Conservation (phyloP, 2,113 vertebrate genomes). For the Poecile atricapillus region DNA sequence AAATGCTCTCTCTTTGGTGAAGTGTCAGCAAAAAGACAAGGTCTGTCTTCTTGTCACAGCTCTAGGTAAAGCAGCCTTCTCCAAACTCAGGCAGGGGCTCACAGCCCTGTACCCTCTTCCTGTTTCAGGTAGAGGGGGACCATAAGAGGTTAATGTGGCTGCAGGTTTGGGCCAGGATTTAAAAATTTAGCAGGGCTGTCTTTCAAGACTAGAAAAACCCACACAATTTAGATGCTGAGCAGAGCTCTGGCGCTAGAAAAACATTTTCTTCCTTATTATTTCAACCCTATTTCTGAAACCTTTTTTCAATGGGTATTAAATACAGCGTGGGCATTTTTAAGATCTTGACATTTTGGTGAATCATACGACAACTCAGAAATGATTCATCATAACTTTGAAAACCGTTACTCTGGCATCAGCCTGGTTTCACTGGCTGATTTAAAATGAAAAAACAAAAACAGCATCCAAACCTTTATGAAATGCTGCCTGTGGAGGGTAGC, state of each 20-base stretch:
- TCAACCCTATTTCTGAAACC: not conserved
- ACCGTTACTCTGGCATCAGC: constrained; percentile 57
- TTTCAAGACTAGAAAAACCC: not conserved
- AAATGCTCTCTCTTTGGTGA: not conserved
- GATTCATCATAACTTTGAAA: constrained; percentile 62
- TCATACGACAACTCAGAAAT: constrained; percentile 21
- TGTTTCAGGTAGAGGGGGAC: not conserved
- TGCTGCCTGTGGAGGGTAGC: not conserved
- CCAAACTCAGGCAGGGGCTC: not conserved
- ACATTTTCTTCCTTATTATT: not conserved
- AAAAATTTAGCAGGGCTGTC: not conserved
- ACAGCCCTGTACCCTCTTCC: not conserved
- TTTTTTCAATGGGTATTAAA: not conserved
- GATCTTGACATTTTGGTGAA: constrained; percentile 32
- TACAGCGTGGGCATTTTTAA: constrained; percentile 13
- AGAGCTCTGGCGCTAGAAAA: constrained; percentile 1
- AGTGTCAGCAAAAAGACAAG: not conserved
- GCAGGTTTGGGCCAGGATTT: not conserved
- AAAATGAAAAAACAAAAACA: not conserved
- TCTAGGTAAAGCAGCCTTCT: not conserved
- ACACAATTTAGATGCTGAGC: not conserved
- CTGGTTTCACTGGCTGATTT: constrained; percentile 29
- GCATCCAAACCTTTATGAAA: constrained; percentile 22
- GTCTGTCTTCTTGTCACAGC: not conserved
- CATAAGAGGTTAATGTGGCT: fast-evolving